A percentile compares a stretch with the other conserved stretches of the same genome.
Evolutionary conservation across 2,888 invertebrate species (phyloP).

Genomic region (Linnaemya vulpina): DNA sequence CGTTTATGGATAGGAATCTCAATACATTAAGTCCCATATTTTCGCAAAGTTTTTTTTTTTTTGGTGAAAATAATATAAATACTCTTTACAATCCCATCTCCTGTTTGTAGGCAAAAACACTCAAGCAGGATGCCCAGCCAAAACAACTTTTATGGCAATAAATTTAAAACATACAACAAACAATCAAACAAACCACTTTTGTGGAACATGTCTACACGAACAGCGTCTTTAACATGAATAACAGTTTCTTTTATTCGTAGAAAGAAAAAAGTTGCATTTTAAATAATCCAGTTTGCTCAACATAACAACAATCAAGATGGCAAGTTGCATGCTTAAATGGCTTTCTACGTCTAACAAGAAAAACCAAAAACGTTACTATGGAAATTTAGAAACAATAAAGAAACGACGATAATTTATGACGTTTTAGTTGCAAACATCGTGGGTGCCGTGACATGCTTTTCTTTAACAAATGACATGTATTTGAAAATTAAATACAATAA

Average conservation of each 20-base stretch:
- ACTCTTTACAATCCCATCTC: no score
- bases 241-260: constrained; percentile 35
- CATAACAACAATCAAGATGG: constrained; percentile 20
- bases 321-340: constrained; percentile 24
- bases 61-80: no score
- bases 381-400: background rate
- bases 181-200: background rate
- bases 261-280: constrained; percentile 22
- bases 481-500: constrained; percentile 51
- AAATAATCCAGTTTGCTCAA: constrained; percentile 31
- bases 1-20: no score
- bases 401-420: constrained; percentile 45
- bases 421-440: constrained; percentile 32
- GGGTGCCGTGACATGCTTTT: constrained; percentile 51
- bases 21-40: no score
- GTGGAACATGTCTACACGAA: constrained; percentile 15
- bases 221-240: constrained; percentile 22
- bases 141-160: constrained; percentile 13
- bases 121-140: no score
- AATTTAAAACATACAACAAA: background rate
- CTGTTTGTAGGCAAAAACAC: no score
- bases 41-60: no score
- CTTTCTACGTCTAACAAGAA: background rate
- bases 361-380: constrained; percentile 21
- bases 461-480: constrained; percentile 31